Percentiles rank a stretch among this genome's conserved stretches.
Evolutionary conservation across 2,113 vertebrate genomes (phyloP).

Genomic region (Copsychus sechellarum): DNA sequence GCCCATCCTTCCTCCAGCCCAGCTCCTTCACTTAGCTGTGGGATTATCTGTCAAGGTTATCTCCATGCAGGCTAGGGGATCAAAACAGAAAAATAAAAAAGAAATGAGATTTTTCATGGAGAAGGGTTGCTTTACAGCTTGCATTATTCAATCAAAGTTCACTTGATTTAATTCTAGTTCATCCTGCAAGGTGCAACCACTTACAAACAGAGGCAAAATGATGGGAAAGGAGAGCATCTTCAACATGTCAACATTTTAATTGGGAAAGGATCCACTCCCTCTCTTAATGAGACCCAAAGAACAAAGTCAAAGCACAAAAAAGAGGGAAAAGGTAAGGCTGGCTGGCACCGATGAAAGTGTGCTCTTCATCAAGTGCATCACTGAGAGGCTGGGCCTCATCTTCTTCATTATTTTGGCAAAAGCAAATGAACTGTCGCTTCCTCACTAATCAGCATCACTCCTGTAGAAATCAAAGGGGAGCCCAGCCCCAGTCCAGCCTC

Average conservation of each 20-base stretch:
- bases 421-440: not conserved
- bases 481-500: not conserved
- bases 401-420: conserved; percentile 24
- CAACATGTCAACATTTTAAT: conserved; percentile 67
- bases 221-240: conserved; percentile 41
- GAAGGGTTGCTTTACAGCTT: conserved; percentile 39
- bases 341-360: conserved; percentile 10
- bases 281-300: conserved; percentile 68
- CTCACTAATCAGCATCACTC: not conserved
- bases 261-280: conserved; percentile 56
- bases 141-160: conserved; percentile 70
- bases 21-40: not conserved
- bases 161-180: conserved; percentile 71
- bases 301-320: conserved; percentile 57
- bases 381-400: not conserved
- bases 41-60: conserved; percentile 28
- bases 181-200: conserved; percentile 52
- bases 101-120: conserved; percentile 49
- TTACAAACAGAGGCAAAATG: conserved; percentile 59
- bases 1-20: not conserved
- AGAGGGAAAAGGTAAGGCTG: conserved; percentile 52
- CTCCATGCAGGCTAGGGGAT: not conserved
- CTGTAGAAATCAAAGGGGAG: not conserved
- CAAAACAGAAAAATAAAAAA: conserved; percentile 51
- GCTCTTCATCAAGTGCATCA: conserved; percentile 20